phyloP scores from a whole-genome alignment of 2,797 vertebrate genomes.

The Sebastes jordani region DNA sequence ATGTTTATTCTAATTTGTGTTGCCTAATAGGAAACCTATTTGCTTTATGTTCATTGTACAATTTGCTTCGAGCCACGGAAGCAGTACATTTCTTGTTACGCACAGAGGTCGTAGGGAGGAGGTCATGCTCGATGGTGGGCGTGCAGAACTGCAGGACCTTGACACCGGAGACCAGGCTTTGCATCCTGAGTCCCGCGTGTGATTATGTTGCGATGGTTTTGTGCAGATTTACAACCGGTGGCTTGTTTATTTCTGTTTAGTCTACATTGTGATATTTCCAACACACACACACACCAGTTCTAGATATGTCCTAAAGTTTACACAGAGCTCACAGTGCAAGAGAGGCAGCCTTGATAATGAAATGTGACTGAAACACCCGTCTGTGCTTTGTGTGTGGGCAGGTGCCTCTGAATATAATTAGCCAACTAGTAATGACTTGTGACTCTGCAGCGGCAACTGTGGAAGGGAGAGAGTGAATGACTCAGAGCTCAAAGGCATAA shows the following conservation, averaged over 20 bases:
- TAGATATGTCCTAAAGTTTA: constrained; percentile 22
- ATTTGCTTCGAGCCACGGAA: background rate
- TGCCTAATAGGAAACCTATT: background rate
- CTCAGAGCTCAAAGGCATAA: constrained; percentile 59
- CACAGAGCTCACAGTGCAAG: background rate
- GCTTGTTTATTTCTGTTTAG: constrained; percentile 4
- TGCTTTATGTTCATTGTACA: background rate
- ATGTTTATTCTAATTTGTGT: background rate
- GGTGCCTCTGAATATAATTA: constrained; percentile 64
- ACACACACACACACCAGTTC: background rate
- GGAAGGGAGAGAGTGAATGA: constrained; percentile 20
- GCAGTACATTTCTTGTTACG: background rate
- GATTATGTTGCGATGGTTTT: background rate
- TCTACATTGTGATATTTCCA: constrained; percentile 7
- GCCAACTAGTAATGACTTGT: constrained; percentile 57
- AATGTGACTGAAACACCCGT: constrained; percentile 40
- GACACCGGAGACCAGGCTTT: background rate
- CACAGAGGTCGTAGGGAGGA: background rate
- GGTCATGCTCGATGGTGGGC: background rate
- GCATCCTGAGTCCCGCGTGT: background rate
- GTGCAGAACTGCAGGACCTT: background rate
- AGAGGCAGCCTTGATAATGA: constrained; percentile 13
- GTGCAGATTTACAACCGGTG: background rate
- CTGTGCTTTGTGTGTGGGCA: constrained; percentile 58
- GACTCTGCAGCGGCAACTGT: constrained; percentile 37